Evolutionary conservation across 2,113 vertebrate species (phyloP).

Genomic region (Saguinus midas): DNA sequence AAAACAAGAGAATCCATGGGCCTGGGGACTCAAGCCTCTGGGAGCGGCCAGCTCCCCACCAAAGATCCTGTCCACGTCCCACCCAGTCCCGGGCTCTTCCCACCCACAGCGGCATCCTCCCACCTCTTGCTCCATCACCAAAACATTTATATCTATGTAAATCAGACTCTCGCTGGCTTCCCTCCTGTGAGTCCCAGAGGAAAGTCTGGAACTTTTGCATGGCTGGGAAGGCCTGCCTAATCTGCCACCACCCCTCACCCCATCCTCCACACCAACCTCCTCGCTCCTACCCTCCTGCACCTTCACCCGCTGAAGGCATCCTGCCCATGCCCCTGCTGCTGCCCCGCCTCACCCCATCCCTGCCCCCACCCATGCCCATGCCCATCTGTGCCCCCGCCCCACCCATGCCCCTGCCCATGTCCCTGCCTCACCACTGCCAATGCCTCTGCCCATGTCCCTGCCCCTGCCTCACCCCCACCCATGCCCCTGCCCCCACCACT

Average conservation of each 20-base stretch:
- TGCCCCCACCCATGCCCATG: accelerated
- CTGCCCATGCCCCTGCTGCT: too few species aligned
- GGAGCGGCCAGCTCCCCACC: not conserved
- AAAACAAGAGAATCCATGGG: accelerated
- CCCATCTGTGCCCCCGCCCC: accelerated
- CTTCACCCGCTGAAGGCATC: not conserved
- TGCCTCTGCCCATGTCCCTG: accelerated
- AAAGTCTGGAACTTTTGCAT: not conserved
- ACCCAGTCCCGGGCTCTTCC: too few species aligned
- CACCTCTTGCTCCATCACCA: not conserved
- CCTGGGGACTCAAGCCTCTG: too few species aligned
- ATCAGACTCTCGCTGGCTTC: not conserved
- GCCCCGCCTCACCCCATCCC: accelerated
- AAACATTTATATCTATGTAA: accelerated
- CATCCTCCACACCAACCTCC: too few species aligned
- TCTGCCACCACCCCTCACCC: too few species aligned
- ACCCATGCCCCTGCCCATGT: accelerated
- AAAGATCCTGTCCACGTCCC: not conserved
- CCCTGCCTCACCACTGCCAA: accelerated
- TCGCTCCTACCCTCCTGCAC: accelerated
- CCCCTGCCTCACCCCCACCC: too few species aligned
- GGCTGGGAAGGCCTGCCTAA: not conserved
- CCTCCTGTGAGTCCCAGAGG: not conserved
- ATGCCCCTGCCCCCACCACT: accelerated
- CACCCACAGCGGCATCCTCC: not conserved